Evolutionary conservation across 1,140 invertebrate species (phyloP), one percentile per base, ranked within the genome.

Genomic region (Luehdorfia chinensis): DNA sequence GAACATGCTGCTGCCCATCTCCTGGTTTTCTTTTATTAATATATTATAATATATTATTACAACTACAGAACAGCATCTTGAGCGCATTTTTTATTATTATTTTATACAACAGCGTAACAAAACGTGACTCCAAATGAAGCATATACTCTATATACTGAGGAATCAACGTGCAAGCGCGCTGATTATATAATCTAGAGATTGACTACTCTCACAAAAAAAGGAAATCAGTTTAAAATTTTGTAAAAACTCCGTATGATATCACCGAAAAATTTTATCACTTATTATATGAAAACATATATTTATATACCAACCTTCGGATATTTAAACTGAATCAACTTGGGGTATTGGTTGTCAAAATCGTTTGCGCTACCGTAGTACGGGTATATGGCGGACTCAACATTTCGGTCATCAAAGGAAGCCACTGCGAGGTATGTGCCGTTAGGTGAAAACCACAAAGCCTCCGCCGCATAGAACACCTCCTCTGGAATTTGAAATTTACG

Each of bases 391-490:
- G 74, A 76, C 32, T 76, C 73, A 0, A 87, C 80, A 4, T 65
- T 18, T 3, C 87, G 89, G 71, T 97, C 95, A 79, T 97, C 92
- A 73, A 96, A 96, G 16, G 90, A 89, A 0, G 91, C 93, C 61
- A 93, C 96, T 1, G 92, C 92, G 25, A 97, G 62, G 68, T 90
- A 91, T 6, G 76, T 90, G 2, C 94, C 94, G 66, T 90, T 88
- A 1, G 91, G 90, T 8, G 94, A 95, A 83, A 95, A 95, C 95
- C 95, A 97, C 43, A 96, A 50, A 0, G 95, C 95, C 63, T 91
- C 90, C 51, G 94, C 92, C 7, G 90, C 90, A 59, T 91, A 90
- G 52, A 97, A 90, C 30, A 97, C 91, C 85, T 97, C 95, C 92
- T 98, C 97, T 59, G 87, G 73, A 74, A 91, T 23, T 31, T 30